These are phyloP conservation scores for Uromys caudimaculatus DNA, from an alignment of 2,797 vertebrate species.

Conservation along the genomic window DNA sequence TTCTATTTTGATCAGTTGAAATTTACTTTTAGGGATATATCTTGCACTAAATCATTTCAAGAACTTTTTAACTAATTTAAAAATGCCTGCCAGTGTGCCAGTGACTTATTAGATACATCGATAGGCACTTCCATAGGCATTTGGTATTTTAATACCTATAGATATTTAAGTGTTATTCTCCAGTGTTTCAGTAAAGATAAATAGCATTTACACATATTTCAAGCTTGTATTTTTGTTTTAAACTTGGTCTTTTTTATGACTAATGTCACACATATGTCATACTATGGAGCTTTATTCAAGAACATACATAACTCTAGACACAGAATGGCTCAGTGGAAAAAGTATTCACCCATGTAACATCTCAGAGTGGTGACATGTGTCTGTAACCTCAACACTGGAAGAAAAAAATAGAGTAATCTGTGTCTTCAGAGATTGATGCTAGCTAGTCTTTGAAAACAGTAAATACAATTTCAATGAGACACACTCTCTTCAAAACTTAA, in stretches of 20 bases:
- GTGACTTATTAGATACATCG: not conserved
- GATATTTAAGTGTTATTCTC: not conserved
- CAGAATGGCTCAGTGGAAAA: not conserved
- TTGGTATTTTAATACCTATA: not conserved
- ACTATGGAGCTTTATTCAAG: not conserved
- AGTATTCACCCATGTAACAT: no score
- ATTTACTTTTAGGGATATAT: not conserved
- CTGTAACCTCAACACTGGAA: not conserved
- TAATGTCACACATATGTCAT: not conserved
- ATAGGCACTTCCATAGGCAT: not conserved
- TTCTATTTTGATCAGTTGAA: not conserved
- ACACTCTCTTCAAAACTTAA: not conserved
- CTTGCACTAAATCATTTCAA: not conserved
- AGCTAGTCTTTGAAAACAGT: not conserved
- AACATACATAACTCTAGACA: not conserved
- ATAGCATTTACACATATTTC: conserved; percentile 12
- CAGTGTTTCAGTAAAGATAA: not conserved
- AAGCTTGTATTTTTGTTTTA: not conserved
- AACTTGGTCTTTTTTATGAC: not conserved
- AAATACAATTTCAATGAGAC: not conserved
- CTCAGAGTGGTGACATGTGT: no score
- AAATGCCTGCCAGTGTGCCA: not conserved
- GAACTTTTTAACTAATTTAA: not conserved
- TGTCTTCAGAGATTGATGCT: not conserved
- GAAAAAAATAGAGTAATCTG: rapidly evolving